Conservation (phyloP, 2,888 invertebrate species). For the Globia sparganii region DNA sequence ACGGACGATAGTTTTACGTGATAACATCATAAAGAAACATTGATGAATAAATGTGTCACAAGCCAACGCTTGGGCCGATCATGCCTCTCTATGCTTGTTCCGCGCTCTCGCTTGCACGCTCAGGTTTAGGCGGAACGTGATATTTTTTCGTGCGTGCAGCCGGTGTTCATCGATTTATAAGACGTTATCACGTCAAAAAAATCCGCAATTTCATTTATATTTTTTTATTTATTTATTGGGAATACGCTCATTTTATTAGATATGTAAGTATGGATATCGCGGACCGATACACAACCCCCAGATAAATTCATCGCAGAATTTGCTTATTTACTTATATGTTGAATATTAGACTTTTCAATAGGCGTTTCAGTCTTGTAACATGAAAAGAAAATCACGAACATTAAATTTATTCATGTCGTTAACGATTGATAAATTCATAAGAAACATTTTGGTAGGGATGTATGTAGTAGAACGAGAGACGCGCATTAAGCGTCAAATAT, state of each 20-base stretch:
- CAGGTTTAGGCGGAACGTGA: too few species aligned
- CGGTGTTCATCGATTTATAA: too few species aligned
- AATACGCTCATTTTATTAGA: constrained; percentile 81
- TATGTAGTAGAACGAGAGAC: constrained; percentile 77
- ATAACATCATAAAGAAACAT: too few species aligned
- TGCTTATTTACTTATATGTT: constrained; percentile 80
- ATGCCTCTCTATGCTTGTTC: too few species aligned
- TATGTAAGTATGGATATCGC: constrained; percentile 83
- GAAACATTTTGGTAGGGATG: constrained; percentile 50
- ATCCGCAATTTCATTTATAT: constrained; percentile 75
- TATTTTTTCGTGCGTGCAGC: too few species aligned
- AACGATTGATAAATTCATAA: constrained; percentile 27
- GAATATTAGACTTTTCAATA: constrained; percentile 62
- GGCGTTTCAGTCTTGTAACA: constrained; percentile 48
- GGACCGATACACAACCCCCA: constrained; percentile 72
- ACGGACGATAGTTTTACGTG: too few species aligned
- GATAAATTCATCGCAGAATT: constrained; percentile 77
- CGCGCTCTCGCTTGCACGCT: too few species aligned
- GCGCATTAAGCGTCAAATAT: constrained; percentile 90
- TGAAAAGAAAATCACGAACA: constrained; percentile 45
- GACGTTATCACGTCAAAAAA: too few species aligned
- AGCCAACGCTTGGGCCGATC: too few species aligned
- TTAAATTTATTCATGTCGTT: constrained; percentile 45
- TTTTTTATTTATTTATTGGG: too few species aligned
- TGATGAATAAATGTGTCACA: too few species aligned